These are phyloP conservation scores for Scaptodrosophila latifasciaeformis DNA, from an alignment of 2,888 invertebrate genomes.

Conservation along the genomic window DNA sequence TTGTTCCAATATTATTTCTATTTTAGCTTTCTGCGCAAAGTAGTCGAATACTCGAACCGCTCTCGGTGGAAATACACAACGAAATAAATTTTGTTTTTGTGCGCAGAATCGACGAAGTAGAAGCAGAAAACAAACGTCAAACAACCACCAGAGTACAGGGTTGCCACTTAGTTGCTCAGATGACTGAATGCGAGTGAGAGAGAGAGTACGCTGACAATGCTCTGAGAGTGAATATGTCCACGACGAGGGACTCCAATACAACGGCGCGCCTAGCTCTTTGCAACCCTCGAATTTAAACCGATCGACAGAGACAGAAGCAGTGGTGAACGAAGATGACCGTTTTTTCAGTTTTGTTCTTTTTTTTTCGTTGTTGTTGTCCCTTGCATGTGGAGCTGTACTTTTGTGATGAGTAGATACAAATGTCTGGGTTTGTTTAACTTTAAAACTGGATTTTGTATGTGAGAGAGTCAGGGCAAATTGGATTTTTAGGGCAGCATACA, in stretches of 20 bases:
- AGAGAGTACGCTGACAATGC: neutral
- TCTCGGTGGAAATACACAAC: conserved; percentile 40
- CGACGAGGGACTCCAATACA: too few species aligned
- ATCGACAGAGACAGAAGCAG: neutral
- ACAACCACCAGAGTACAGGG: conserved; percentile 48
- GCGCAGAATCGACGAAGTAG: conserved; percentile 17
- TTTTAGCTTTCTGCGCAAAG: conserved; percentile 20
- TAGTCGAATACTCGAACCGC: conserved; percentile 23
- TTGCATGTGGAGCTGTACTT: conserved; percentile 55
- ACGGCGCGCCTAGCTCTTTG: neutral
- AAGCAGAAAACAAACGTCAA: conserved; percentile 50
- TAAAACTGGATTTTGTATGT: conserved; percentile 55
- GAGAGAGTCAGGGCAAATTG: conserved; percentile 28
- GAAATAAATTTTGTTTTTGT: conserved; percentile 24
- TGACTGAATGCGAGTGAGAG: neutral
- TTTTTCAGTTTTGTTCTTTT: conserved; percentile 4
- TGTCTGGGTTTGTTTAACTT: conserved; percentile 53
- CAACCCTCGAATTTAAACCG: conserved; percentile 2
- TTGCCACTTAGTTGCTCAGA: too few species aligned
- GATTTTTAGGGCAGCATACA: conserved; percentile 40
- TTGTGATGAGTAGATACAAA: conserved; percentile 50
- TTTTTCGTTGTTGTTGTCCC: conserved; percentile 37
- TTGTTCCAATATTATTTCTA: conserved; percentile 6
- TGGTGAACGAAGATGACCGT: neutral
- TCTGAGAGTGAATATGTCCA: too few species aligned